Evolutionary conservation across 1,140 invertebrate species (phyloP), one percentile per base, ranked within the genome.

Genomic region (Drosophila biarmipes): DNA sequence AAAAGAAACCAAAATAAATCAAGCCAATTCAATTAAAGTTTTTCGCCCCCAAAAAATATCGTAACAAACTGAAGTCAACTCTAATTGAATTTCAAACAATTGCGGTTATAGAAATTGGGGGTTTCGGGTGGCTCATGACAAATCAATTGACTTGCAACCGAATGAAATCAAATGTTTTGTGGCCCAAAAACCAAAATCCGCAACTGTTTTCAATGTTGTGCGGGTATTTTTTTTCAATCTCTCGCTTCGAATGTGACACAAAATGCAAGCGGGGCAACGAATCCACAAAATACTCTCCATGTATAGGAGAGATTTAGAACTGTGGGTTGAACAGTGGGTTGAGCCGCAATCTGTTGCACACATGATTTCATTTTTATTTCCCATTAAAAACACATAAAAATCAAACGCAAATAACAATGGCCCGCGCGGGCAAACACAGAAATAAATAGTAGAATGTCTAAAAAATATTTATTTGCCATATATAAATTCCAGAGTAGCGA

Each of bases 311-410:
- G 52, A 78, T 68, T 72, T 62, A 40, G 48, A 69, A 62, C 46
- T 15, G 8, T 29, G 35, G 55, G 34, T 52, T 12, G 29, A 15
- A 17, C 27, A 24, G 15, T 43, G 31, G 56, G 35, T 57, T 14
- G 72, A 34, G 51, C 84, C 84, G 64, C 84, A 89, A 89, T 89
- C 84, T 89, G 84, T 89, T 89, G 84, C 84, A 90, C 85, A 89
- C 84, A 89, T 89, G 85, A 89, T 89, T 89, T 89, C 84, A 89
- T 89, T 89, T 89, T 90, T 89, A 89, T 89, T 89, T 78, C 85
- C 85, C 56, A 89, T 89, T 89, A 89, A 89, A 89, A 90, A 53
- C 85, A 68, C 80, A 89, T 89, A 89, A 89, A 89, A 84, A 89
- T 89, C 84, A 84, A 87, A 87, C 48, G 72, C 82, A 79, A 76